Evolutionary conservation across 2,113 vertebrate genomes (phyloP).

Genomic region (Eulemur rufifrons): DNA sequence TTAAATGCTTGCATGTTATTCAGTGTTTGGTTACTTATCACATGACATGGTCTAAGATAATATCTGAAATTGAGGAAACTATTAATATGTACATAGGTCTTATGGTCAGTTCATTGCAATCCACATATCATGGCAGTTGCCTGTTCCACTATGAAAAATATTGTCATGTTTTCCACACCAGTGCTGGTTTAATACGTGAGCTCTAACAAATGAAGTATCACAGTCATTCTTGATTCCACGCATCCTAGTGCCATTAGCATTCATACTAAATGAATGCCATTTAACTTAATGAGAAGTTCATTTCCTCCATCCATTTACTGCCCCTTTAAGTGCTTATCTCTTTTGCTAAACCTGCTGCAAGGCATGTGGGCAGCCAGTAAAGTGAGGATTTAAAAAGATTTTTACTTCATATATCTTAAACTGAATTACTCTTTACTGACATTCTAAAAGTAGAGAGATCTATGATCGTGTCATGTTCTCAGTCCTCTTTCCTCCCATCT

Average conservation of each 20-base stretch:
- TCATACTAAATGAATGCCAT: background rate
- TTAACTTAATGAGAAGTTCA: constrained; percentile 39
- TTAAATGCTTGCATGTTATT: constrained; percentile 10
- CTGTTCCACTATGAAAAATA: background rate
- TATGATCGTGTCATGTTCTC: background rate
- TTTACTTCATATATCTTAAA: constrained; percentile 9
- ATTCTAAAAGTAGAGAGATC: background rate
- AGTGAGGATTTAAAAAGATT: constrained; percentile 18
- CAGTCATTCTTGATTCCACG: background rate
- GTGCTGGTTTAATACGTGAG: background rate
- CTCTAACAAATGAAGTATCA: background rate
- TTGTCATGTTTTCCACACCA: background rate
- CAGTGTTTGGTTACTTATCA: background rate
- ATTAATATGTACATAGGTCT: background rate
- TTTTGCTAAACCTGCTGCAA: background rate
- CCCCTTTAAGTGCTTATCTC: background rate
- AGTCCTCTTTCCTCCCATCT: background rate
- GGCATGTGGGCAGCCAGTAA: background rate
- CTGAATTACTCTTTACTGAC: background rate
- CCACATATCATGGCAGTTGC: background rate
- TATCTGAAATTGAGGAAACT: background rate
- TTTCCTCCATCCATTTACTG: constrained; percentile 9
- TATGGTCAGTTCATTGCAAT: background rate
- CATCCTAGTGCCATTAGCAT: background rate
- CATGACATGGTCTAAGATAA: background rate